Percentiles rank a stretch among this genome's conserved stretches.
These are phyloP conservation scores for Apoderus coryli DNA, from an alignment of 2,888 invertebrate species.

Conservation along the genomic window DNA sequence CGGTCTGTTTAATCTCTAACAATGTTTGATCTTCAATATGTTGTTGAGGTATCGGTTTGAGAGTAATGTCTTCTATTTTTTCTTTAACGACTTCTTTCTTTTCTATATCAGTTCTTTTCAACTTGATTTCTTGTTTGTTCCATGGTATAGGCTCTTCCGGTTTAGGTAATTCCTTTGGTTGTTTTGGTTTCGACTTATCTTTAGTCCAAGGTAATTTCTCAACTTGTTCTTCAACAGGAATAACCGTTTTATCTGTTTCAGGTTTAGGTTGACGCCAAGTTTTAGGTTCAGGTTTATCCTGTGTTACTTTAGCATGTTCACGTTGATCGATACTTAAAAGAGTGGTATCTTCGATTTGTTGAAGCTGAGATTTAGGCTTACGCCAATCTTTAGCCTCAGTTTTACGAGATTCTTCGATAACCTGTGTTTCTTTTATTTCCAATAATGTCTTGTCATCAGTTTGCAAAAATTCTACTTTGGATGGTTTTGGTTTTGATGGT, in stretches of 20 bases:
- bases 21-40: conserved; percentile 6
- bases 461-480: no score
- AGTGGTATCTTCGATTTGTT: conserved; percentile 18
- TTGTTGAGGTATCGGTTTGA: conserved; percentile 11
- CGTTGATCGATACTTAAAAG: not conserved
- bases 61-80: conserved; percentile 17
- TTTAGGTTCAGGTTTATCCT: conserved; percentile 23
- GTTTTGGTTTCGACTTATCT: conserved; percentile 4
- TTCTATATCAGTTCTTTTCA: conserved; percentile 33
- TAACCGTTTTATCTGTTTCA: no score
- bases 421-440: conserved; percentile 23
- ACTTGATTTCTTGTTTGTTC: conserved; percentile 45
- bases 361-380: not conserved
- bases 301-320: not conserved
- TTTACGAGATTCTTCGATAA: conserved; percentile 22
- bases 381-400: conserved; percentile 11
- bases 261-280: conserved; percentile 19
- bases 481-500: conserved; percentile 17
- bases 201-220: no score
- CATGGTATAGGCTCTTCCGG: conserved; percentile 33
- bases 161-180: conserved; percentile 19
- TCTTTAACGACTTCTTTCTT: conserved; percentile 32
- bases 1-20: conserved; percentile 6
- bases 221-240: conserved; percentile 10
- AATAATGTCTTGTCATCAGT: conserved; percentile 21